Evolutionary conservation across 2,888 invertebrate species (phyloP), one percentile per base, ranked within the genome.

Genomic region (Leptopterna dolabrata): DNA sequence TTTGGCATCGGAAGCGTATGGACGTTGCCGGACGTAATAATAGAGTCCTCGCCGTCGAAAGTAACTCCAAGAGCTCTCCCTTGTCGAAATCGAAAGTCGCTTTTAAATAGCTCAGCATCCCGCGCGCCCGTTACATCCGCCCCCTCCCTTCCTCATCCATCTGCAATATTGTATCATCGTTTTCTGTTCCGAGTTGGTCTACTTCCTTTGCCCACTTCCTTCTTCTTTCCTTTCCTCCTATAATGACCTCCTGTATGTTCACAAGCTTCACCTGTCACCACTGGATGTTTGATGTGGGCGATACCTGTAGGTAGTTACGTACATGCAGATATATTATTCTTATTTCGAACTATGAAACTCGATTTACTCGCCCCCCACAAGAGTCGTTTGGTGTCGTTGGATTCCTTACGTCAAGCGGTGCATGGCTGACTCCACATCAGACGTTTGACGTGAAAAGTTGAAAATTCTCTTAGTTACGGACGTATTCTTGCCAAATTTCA

Each of bases 81-180:
- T 78, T 78, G 78, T 78, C 41, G 78, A 78, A 78, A 78, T 78
- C 27, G 78, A 78, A 78, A 78, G 78, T 78, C 45, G 63, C 63
- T 63, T 63, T 41, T 45, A 78, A 41, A 78, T 78, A 78, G 78
- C 41, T 78, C 27, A 45, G 45, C 43, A 78, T 41, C 78, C 30
- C 41, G 30, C 41, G 45, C 45, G 27, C 27, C 45, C 14, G 78
- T 78, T 45, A 43, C 43, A 41, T 78, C 78, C 43, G 41, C 78
- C 78, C 45, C 45, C 47, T 45, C 27, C 24, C 73, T 27, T 73
- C 73, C 16, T 30, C 73, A 14, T 36, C n/a, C 1, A 36, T 73
- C 73, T 19, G 29, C 36, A 36, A 30, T 73, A 73, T 73, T 73
- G 63, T 24, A 63, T 63, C 63, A 63, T 24, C 63, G 63, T 63